These are phyloP conservation scores for Amiota minor DNA, from an alignment of 2,888 invertebrate species.

Conservation along the genomic window DNA sequence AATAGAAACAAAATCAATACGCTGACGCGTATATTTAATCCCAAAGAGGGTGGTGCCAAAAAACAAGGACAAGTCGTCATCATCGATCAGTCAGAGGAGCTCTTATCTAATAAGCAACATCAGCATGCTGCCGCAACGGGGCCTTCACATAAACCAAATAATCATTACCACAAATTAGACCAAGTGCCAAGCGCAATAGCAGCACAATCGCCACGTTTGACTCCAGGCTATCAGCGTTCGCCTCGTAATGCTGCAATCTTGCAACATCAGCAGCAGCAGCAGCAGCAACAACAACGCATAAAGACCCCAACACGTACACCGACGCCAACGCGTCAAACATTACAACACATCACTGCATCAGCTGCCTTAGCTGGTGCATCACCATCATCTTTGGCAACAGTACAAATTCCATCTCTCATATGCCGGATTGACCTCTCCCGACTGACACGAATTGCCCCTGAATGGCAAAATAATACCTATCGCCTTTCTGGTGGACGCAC, in stretches of 20 bases:
- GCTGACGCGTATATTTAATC: slow-evolving; percentile 80
- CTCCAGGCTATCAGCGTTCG: slow-evolving; percentile 54
- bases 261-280: slow-evolving; percentile 52
- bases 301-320: slow-evolving; percentile 58
- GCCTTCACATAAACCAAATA: slow-evolving; percentile 55
- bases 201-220: slow-evolving; percentile 53
- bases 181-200: slow-evolving; percentile 21
- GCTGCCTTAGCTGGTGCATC: slow-evolving; percentile 45
- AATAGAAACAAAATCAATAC: slow-evolving; percentile 84
- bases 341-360: slow-evolving; percentile 43
- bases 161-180: slow-evolving; percentile 42
- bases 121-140: slow-evolving; percentile 60
- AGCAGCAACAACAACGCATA: slow-evolving; percentile 52
- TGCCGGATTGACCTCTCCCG: slow-evolving; percentile 71
- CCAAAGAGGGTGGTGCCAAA: slow-evolving; percentile 82
- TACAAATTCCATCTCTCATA: slow-evolving; percentile 61
- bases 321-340: slow-evolving; percentile 62
- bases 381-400: slow-evolving; percentile 54
- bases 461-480: slow-evolving; percentile 66
- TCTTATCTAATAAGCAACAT: slow-evolving; percentile 66
- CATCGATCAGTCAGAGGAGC: slow-evolving; percentile 78
- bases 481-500: slow-evolving; percentile 48
- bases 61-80: slow-evolving; percentile 83
- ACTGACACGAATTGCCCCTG: slow-evolving; percentile 62
- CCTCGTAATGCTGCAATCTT: slow-evolving; percentile 48